Evolutionary conservation across 2,888 invertebrate species (phyloP), one percentile per base, ranked within the genome.

Genomic region (Dicyrtomina minuta): DNA sequence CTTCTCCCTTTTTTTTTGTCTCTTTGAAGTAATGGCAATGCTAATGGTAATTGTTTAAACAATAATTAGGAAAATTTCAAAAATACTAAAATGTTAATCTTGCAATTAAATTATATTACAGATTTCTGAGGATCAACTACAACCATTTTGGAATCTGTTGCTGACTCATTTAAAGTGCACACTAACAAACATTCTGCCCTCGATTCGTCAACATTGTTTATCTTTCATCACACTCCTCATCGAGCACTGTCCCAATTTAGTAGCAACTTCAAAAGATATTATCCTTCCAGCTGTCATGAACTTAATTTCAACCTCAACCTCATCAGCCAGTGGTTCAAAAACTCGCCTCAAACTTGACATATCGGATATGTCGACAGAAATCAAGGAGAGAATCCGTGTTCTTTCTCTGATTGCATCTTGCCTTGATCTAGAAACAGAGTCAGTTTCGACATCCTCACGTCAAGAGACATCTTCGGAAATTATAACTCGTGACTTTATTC

Each of bases 151-250:
- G 80, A 87, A 89, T 72, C 84, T 90, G 6, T 83, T 95, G 71
- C 87, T 89, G 22, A 90, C 91, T 1, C 91, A 92, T 81, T 82
- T 95, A 58, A 87, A 89, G 65, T 94, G 94, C 83, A 90, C 92
- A 0, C 92, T 96, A 92, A 94, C 93, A 0, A 92, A 95, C 79
- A 90, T 96, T 70, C 87, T 91, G 80, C 86, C 85, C 13, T 84
- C 86, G 61, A 88, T 96, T 72, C 91, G 93, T 80, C 90, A 92
- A 80, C 93, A 93, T 81, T 91, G 94, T 0, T 83, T 96, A 0
- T 80, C 88, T 0, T 86, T 93, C 74, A 83, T 96, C 20, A 93
- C 94, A 80, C 84, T 89, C 51, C 84, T 94, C n/a, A 81, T 93
- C 15, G 83, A 86, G 49, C 85, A 88, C 77, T 85, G 88, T 66